Evolutionary conservation across 2,888 invertebrate genomes (phyloP).

Genomic region (Leptopterna dolabrata): DNA sequence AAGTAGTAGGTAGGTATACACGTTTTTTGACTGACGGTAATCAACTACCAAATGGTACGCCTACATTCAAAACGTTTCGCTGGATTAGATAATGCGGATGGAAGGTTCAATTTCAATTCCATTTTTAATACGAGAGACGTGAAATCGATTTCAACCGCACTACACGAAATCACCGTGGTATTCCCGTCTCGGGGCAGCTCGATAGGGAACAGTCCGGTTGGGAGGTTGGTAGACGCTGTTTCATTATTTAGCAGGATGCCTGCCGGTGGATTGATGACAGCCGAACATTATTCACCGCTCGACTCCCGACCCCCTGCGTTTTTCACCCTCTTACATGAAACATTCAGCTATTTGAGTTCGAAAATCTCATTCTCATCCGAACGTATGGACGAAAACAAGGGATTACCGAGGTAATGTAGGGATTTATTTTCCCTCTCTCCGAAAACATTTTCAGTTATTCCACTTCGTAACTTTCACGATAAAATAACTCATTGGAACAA

Average conservation of each 20-base stretch:
- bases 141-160: background rate
- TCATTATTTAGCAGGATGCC: conserved; percentile 5
- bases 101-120: too few relatives aligned
- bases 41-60: too few relatives aligned
- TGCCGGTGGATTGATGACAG: conserved; percentile 20
- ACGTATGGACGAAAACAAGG: background rate
- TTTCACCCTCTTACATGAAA: conserved; percentile 14
- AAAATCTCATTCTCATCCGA: background rate
- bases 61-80: too few relatives aligned
- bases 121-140: too few relatives aligned
- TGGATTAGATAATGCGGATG: too few relatives aligned
- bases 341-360: background rate
- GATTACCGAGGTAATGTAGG: too few relatives aligned
- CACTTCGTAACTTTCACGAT: too few relatives aligned
- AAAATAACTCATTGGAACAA: too few relatives aligned
- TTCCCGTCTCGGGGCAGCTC: background rate
- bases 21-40: too few relatives aligned
- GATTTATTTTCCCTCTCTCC: too few relatives aligned
- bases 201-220: background rate
- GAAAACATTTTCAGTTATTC: too few relatives aligned
- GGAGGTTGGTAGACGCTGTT: background rate
- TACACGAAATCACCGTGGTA: background rate
- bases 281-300: background rate
- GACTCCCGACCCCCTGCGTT: background rate
- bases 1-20: too few relatives aligned